Percentiles rank a stretch among this genome's conserved stretches.
phyloP scores from a whole-genome alignment of 2,888 invertebrate species.

The Drosophila stalkeri region DNA sequence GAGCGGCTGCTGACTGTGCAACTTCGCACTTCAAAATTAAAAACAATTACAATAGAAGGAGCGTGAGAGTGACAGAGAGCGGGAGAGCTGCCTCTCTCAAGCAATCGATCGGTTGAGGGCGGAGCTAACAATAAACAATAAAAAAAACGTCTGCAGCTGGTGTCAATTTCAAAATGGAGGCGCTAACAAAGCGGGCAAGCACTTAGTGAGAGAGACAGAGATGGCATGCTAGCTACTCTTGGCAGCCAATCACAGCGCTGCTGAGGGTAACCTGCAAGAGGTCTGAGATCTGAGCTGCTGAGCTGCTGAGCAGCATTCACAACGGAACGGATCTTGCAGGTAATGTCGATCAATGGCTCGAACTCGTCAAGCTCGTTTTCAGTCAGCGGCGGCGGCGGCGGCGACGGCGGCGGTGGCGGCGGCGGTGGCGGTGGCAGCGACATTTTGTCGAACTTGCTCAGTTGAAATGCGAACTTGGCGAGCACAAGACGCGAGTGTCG shows the following conservation, averaged over 20 bases:
- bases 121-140: slow-evolving; percentile 62
- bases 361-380: slow-evolving; percentile 74
- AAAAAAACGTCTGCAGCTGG: slow-evolving; percentile 53
- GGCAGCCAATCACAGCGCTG: slow-evolving; percentile 40
- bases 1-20: slow-evolving; percentile 73
- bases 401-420: slow-evolving; percentile 34
- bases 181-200: slow-evolving; percentile 58
- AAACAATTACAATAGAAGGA: slow-evolving; percentile 73
- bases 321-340: slow-evolving; percentile 48
- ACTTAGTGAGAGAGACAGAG: slow-evolving; percentile 27
- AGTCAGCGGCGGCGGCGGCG: slow-evolving; percentile 29
- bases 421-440: slow-evolving; percentile 41
- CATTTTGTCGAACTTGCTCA: slow-evolving; percentile 72
- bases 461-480: slow-evolving; percentile 80
- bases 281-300: slow-evolving; percentile 17
- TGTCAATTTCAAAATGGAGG: slow-evolving; percentile 84
- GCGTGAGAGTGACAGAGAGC: slow-evolving; percentile 17
- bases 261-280: slow-evolving; percentile 38
- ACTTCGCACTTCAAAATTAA: slow-evolving; percentile 82
- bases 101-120: slow-evolving; percentile 47
- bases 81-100: background rate
- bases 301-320: slow-evolving; percentile 11
- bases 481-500: slow-evolving; percentile 74
- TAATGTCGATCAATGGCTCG: slow-evolving; percentile 75
- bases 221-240: slow-evolving; percentile 26